Evolutionary conservation across 2,888 invertebrate genomes (phyloP).

Genomic region (Petrophora chlorosata): DNA sequence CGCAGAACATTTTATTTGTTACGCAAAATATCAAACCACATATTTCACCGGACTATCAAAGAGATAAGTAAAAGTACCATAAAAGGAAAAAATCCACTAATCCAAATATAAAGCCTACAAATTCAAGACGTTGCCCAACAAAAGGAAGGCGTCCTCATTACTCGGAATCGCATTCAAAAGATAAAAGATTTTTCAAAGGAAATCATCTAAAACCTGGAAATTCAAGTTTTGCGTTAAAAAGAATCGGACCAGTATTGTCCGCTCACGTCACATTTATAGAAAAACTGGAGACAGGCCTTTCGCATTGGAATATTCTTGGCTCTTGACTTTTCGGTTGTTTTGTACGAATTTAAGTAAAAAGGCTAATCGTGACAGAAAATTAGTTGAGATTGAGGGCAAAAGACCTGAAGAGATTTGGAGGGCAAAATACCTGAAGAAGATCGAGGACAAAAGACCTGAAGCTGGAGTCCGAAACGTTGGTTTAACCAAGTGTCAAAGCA

Average conservation of each 20-base stretch:
- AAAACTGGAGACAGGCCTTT: constrained; percentile 12
- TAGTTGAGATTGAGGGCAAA: too few species aligned
- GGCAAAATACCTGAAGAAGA: too few species aligned
- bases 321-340: neutral
- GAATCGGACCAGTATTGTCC: constrained; percentile 52
- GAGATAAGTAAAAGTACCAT: constrained; percentile 4
- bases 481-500: too few species aligned
- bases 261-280: constrained; percentile 43
- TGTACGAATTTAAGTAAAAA: too few species aligned
- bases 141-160: constrained; percentile 48
- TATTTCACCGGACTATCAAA: constrained; percentile 2
- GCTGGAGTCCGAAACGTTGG: too few species aligned
- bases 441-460: too few species aligned
- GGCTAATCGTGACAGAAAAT: too few species aligned
- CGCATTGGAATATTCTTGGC: constrained; percentile 13
- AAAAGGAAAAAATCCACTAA: constrained; percentile 28
- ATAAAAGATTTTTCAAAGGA: constrained; percentile 57
- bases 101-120: constrained; percentile 33
- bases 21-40: too few species aligned
- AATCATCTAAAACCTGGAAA: constrained; percentile 49
- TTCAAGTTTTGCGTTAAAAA: constrained; percentile 39
- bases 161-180: constrained; percentile 54
- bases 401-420: too few species aligned
- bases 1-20: too few species aligned
- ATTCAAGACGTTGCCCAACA: constrained; percentile 29